Evolutionary conservation across 2,888 invertebrate genomes (phyloP).

Genomic region (Gibbula magus): DNA sequence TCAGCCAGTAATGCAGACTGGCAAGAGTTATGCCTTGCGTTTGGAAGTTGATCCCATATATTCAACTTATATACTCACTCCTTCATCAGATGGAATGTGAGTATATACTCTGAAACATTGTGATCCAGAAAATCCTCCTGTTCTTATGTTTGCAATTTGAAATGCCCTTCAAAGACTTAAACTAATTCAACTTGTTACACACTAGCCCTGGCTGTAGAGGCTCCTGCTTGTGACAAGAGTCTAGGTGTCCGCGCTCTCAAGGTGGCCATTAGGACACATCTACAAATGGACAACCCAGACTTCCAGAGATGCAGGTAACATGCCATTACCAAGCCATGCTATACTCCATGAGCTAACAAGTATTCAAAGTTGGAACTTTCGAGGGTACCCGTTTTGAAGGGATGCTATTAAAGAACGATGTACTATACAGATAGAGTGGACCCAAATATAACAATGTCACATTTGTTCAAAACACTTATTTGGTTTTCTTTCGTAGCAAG

Average conservation of each 20-base stretch:
- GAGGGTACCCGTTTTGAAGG: neutral
- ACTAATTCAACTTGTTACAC: neutral
- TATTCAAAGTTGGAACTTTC: neutral
- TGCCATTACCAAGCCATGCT: neutral
- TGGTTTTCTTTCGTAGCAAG: constrained; percentile 52
- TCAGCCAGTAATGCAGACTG: too few species aligned
- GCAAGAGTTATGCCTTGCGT: too few species aligned
- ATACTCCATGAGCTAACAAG: neutral
- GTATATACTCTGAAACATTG: too few species aligned
- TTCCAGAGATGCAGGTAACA: constrained; percentile 67
- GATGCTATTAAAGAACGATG: too few species aligned
- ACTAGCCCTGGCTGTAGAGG: constrained; percentile 63
- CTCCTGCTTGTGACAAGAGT: constrained; percentile 56
- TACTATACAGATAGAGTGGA: too few species aligned
- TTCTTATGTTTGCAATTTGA: too few species aligned
- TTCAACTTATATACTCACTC: too few species aligned
- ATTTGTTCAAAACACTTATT: too few species aligned
- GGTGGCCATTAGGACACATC: constrained; percentile 69
- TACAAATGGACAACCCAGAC: constrained; percentile 59
- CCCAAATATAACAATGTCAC: too few species aligned
- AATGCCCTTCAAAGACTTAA: neutral
- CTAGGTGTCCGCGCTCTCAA: constrained; percentile 67
- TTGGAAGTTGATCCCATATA: too few species aligned
- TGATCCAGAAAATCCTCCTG: too few species aligned
- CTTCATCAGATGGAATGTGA: too few species aligned